These are phyloP conservation scores for Sympetrum striolatum DNA, from an alignment of 2,888 invertebrate genomes.

Conservation along the genomic window DNA sequence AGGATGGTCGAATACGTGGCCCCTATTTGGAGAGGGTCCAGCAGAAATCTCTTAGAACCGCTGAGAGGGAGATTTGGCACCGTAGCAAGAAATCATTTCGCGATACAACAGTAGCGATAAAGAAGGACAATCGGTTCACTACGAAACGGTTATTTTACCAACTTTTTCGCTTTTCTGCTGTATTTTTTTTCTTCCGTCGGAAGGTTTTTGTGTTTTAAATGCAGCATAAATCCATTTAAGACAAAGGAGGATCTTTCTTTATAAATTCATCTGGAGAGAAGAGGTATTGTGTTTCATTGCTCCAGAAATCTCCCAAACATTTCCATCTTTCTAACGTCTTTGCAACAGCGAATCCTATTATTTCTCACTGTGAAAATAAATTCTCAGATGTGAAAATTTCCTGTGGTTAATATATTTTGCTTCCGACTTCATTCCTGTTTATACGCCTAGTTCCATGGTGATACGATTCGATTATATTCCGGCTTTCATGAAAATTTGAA, in stretches of 20 bases:
- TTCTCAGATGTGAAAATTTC: not conserved
- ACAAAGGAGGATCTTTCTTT: no score
- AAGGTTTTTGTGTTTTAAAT: not conserved
- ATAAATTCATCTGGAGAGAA: no score
- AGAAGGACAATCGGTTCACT: not conserved
- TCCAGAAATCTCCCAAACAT: not conserved
- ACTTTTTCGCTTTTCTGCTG: not conserved
- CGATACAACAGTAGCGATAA: not conserved
- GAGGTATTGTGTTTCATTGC: not conserved
- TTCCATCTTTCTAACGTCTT: no score
- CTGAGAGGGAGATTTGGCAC: not conserved
- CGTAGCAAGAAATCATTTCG: constrained; percentile 1
- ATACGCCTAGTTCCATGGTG: no score
- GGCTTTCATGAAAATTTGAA: no score
- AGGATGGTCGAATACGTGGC: not conserved
- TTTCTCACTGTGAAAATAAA: not conserved
- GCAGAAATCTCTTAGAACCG: not conserved
- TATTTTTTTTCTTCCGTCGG: not conserved
- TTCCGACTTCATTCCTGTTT: not conserved
- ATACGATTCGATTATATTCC: no score
- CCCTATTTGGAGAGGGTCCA: not conserved
- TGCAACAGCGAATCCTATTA: not conserved
- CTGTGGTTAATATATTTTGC: not conserved
- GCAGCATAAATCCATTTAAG: not conserved
- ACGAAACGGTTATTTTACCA: not conserved